Conservation (phyloP, 2,113 vertebrate species). For the Clinocottus analis region DNA sequence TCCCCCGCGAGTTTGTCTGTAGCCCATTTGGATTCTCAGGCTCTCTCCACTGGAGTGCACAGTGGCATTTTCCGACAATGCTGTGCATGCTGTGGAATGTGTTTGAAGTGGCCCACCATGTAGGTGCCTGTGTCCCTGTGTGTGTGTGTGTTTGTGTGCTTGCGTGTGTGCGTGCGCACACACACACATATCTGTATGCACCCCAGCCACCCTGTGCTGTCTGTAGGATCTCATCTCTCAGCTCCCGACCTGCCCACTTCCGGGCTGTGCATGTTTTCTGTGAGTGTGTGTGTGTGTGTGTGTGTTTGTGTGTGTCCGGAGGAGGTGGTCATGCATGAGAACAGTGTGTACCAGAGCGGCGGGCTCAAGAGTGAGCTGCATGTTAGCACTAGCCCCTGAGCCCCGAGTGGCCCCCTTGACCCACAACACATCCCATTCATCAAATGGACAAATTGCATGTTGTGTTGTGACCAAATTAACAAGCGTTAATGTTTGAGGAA, state of each 20-base stretch:
- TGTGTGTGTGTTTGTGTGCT: conserved; percentile 34
- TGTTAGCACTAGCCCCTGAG: conserved; percentile 55
- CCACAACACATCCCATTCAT: conserved; percentile 30
- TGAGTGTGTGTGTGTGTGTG: conserved; percentile 21
- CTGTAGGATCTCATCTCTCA: conserved; percentile 59
- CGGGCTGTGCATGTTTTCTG: conserved; percentile 35
- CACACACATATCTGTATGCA: conserved; percentile 16
- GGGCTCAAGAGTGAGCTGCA: conserved; percentile 40
- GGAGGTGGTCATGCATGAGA: conserved; percentile 46
- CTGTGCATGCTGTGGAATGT: conserved; percentile 81
- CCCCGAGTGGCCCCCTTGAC: conserved; percentile 40
- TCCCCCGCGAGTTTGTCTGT: conserved; percentile 40
- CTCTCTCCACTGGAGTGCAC: conserved; percentile 71
- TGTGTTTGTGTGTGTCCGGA: conserved; percentile 33
- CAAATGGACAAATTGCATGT: conserved; percentile 12
- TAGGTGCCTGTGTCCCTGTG: conserved; percentile 58
- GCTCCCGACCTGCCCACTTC: conserved; percentile 55
- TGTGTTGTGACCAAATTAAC: conserved; percentile 1
- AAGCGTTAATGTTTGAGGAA: background rate
- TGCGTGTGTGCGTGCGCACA: conserved; percentile 30
- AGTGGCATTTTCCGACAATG: conserved; percentile 81
- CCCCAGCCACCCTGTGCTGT: conserved; percentile 36
- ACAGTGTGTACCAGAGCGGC: conserved; percentile 45
- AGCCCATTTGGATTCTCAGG: conserved; percentile 59
- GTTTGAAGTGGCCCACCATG: conserved; percentile 84